Conservation (phyloP, 2,888 invertebrate species). For the Folsomia candida region DNA sequence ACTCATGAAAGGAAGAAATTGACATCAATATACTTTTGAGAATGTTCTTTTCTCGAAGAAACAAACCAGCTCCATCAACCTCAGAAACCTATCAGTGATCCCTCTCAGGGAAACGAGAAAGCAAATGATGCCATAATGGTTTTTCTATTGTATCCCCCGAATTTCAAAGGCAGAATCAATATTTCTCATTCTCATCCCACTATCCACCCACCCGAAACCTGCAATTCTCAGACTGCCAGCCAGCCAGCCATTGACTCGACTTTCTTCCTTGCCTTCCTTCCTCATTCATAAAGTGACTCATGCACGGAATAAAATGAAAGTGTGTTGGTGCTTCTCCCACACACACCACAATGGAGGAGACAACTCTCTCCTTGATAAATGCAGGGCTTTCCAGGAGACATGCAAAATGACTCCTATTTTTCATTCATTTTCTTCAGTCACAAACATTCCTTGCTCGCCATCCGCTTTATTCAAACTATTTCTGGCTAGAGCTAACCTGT, state of each 20-base stretch:
- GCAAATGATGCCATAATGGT: background rate
- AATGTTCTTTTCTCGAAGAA: background rate
- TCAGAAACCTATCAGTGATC: background rate
- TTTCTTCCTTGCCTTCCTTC: no score
- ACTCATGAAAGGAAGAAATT: no score
- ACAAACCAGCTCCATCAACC: background rate
- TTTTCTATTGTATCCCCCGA: background rate
- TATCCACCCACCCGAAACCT: background rate
- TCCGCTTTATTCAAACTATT: no score
- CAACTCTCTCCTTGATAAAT: background rate
- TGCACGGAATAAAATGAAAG: no score
- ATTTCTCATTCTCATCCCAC: background rate
- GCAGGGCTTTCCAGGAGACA: background rate
- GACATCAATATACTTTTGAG: no score
- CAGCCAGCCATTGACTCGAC: background rate
- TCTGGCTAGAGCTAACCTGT: no score
- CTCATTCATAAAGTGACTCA: no score
- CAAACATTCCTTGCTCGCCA: background rate
- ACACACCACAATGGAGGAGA: background rate
- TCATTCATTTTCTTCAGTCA: background rate
- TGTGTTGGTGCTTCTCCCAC: background rate
- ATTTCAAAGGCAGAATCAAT: background rate
- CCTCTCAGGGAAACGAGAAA: background rate
- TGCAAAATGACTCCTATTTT: background rate
- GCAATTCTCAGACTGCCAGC: background rate